These are phyloP conservation scores for Spinus olivaceus DNA, from an alignment of 2,797 vertebrate genomes.

Conservation along the genomic window DNA sequence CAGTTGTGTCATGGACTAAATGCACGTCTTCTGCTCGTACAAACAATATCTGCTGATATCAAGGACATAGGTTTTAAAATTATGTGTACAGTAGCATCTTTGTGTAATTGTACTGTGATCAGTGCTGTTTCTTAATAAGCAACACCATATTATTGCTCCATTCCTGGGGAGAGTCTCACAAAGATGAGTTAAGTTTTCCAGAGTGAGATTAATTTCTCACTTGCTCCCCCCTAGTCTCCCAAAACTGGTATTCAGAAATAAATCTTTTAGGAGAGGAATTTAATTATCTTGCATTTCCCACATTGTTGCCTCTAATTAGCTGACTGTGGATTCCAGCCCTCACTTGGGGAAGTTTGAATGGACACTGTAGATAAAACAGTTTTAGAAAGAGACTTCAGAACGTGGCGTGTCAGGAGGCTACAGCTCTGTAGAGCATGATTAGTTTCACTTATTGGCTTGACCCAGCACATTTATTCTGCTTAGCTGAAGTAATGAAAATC, in stretches of 20 bases:
- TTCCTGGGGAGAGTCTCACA: background rate
- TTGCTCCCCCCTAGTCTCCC: background rate
- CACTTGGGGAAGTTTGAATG: background rate
- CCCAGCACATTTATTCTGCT: background rate
- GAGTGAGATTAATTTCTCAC: background rate
- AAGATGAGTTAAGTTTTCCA: background rate
- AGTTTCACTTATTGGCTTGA: background rate
- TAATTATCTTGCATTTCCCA: slow-evolving; percentile 31
- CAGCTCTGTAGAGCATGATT: background rate
- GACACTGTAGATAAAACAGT: background rate
- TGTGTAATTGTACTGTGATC: background rate
- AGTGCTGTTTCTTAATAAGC: background rate
- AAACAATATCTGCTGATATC: background rate
- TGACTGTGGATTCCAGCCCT: background rate
- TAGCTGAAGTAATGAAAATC: background rate
- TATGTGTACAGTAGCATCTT: background rate
- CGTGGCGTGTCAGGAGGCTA: background rate
- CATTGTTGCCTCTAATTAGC: background rate
- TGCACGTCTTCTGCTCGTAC: background rate
- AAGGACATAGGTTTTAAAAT: background rate
- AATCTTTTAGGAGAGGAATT: slow-evolving; percentile 15
- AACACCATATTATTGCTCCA: background rate
- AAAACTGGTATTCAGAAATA: background rate
- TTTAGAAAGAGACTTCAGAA: background rate
- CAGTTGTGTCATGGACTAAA: background rate